Evolutionary conservation across 2,888 invertebrate genomes (phyloP).

Genomic region (Watsonalla binaria): DNA sequence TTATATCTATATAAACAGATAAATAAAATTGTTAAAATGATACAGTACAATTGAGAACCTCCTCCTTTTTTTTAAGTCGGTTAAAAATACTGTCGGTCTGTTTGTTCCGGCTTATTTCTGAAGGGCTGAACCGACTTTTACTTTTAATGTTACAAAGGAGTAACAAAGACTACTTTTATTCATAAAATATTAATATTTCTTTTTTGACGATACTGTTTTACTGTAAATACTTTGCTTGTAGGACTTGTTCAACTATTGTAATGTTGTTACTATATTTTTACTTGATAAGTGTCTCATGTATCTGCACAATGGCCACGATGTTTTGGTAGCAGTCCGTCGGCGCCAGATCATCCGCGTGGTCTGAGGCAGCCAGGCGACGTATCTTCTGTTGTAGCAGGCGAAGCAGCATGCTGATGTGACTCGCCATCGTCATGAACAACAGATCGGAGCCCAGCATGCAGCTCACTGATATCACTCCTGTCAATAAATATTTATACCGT

Average conservation of each 20-base stretch:
- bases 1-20: neutral
- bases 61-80: no score
- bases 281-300: conserved; percentile 58
- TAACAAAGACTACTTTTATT: no score
- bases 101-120: no score
- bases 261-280: conserved; percentile 12
- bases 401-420: conserved; percentile 59
- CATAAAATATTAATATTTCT: neutral
- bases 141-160: no score
- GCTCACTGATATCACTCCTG: conserved; percentile 51
- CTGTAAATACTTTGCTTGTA: no score
- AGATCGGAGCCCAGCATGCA: conserved; percentile 58
- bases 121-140: no score
- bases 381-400: conserved; percentile 52
- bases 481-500: neutral
- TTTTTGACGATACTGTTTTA: no score
- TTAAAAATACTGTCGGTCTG: neutral
- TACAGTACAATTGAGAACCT: neutral
- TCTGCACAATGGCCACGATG: conserved; percentile 45
- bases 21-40: no score
- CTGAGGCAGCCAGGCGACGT: conserved; percentile 28
- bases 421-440: conserved; percentile 60
- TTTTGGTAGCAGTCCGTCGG: conserved; percentile 38
- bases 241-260: no score
- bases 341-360: neutral